A percentile compares a stretch with the other conserved stretches of the same genome.
These are phyloP conservation scores for Myanophis thanlyinensis DNA, from an alignment of 2,113 vertebrate species.

Conservation along the genomic window DNA sequence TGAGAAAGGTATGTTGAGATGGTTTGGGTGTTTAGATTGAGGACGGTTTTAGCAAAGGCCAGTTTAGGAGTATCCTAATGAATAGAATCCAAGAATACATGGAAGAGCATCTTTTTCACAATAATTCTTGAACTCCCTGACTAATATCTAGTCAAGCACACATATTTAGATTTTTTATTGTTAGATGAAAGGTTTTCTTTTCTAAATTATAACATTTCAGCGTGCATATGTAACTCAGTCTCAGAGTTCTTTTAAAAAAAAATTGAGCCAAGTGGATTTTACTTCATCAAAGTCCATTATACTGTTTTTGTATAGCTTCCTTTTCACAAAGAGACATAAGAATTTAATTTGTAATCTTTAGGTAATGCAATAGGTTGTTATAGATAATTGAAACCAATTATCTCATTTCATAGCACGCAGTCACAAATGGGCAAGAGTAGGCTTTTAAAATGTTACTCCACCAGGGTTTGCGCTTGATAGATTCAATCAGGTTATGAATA, in stretches of 20 bases:
- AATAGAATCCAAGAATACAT: neutral
- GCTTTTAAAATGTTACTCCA: slow-evolving; percentile 17
- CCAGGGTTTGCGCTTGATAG: neutral
- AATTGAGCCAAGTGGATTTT: slow-evolving; percentile 47
- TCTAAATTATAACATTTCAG: neutral
- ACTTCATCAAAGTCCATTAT: slow-evolving; percentile 58
- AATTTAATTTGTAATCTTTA: slow-evolving; percentile 65
- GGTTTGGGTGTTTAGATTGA: no score
- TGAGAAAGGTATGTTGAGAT: no score
- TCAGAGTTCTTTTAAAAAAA: neutral
- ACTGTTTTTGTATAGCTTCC: slow-evolving; percentile 60
- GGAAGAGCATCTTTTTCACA: neutral
- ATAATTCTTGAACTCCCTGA: neutral
- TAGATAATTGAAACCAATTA: slow-evolving; percentile 62
- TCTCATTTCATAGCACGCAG: slow-evolving; percentile 44
- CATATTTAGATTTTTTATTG: neutral
- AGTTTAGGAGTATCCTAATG: no score
- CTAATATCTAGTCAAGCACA: neutral
- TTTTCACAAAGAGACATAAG: slow-evolving; percentile 59
- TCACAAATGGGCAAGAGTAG: slow-evolving; percentile 2
- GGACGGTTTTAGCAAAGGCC: no score
- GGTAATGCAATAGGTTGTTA: slow-evolving; percentile 44
- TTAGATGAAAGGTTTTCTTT: neutral
- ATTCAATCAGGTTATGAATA: slow-evolving; percentile 24
- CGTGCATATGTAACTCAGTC: no score